These are phyloP conservation scores for Scarus forsteni DNA, from an alignment of 2,797 vertebrate species.

Conservation along the genomic window DNA sequence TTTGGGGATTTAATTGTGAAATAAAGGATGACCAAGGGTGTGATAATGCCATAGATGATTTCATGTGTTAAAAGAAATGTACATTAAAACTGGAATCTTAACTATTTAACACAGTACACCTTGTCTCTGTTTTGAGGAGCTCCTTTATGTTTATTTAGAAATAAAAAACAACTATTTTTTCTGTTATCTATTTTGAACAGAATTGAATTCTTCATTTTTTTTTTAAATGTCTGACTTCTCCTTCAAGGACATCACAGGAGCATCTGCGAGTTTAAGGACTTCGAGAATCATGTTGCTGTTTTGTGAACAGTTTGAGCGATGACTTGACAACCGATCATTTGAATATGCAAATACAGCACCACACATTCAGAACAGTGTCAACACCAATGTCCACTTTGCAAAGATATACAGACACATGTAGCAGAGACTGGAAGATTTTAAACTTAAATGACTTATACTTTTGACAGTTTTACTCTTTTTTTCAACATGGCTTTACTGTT, in stretches of 20 bases:
- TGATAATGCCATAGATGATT: neutral
- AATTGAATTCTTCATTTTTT: neutral
- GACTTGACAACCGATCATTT: slow-evolving; percentile 40
- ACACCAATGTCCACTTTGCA: neutral
- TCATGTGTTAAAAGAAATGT: neutral
- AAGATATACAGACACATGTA: neutral
- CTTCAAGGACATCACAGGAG: slow-evolving; percentile 17
- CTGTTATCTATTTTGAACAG: neutral
- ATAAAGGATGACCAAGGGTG: neutral
- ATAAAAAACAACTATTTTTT: too few relatives aligned
- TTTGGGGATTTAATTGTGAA: neutral
- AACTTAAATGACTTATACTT: neutral
- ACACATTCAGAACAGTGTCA: slow-evolving; percentile 17
- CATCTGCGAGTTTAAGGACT: slow-evolving; percentile 34
- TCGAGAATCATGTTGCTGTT: slow-evolving; percentile 43
- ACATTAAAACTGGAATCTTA: neutral
- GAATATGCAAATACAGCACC: slow-evolving; percentile 39
- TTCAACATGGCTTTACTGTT: too few relatives aligned
- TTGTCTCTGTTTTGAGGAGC: too few relatives aligned
- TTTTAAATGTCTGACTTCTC: slow-evolving; percentile 15
- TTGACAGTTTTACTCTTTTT: neutral
- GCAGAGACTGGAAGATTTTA: neutral
- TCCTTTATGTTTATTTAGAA: too few relatives aligned
- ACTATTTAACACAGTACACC: too few relatives aligned
- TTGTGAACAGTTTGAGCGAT: slow-evolving; percentile 30